Evolutionary conservation across 2,888 invertebrate species (phyloP).

Genomic region (Notodonta ziczac): DNA sequence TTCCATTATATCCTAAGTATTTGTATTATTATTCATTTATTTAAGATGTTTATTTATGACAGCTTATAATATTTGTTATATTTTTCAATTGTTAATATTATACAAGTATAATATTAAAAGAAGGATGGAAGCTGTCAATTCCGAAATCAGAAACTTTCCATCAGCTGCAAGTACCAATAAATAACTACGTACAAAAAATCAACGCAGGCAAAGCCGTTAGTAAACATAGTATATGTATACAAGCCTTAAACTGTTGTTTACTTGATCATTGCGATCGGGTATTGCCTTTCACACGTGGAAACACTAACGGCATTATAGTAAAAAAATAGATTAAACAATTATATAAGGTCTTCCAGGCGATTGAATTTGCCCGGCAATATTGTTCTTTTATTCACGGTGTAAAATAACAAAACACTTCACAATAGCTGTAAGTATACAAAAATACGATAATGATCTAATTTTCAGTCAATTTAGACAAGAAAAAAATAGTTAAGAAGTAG

Average conservation of each 20-base stretch:
- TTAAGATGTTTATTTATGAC: no score
- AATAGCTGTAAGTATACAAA: constrained; percentile 4
- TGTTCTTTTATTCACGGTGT: neutral
- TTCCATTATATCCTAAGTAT: no score
- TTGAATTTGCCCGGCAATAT: neutral
- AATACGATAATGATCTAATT: constrained; percentile 11
- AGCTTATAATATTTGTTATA: no score
- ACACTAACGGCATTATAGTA: neutral
- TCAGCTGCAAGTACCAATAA: no score
- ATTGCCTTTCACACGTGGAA: neutral
- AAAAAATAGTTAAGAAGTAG: constrained; percentile 27
- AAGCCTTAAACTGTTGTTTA: neutral
- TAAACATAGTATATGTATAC: no score
- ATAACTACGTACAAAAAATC: no score
- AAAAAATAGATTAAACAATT: constrained; percentile 5
- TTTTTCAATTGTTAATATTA: no score
- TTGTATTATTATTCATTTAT: no score
- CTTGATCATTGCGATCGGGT: neutral
- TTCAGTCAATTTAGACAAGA: constrained; percentile 9
- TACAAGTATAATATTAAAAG: no score
- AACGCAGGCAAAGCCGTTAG: no score
- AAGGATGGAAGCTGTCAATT: no score
- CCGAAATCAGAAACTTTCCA: no score
- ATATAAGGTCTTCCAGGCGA: neutral
- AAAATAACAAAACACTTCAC: neutral